Base-by-base conservation (phyloP, 2,888 invertebrate species). In the Omphaloscelis lunosa region DNA sequence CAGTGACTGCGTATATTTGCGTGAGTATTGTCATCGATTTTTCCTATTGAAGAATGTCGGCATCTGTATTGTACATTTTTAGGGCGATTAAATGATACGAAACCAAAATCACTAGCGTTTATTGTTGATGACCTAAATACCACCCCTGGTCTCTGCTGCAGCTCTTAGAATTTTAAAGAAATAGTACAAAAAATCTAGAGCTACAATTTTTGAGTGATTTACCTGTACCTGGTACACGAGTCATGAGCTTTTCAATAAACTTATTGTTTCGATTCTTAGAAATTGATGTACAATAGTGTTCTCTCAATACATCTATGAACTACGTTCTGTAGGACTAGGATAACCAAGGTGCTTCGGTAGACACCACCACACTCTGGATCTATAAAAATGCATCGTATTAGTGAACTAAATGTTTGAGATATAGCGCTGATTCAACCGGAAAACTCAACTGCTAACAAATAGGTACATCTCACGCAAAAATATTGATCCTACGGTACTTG, bases 41-140 rank as follows among this genome's bases (percentile, higher is more conserved):
- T 91, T 93, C 81, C 93, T 91, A 93, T 94, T 93, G 89, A 93
- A 93, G 93, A 94, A 95, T 96, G 96, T 96, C 95, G 92, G 95
- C 95, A 94, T 93, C 93, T 95, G 94, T 95, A 95, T 94, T 96
- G 95, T 96, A 96, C 94, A 95, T 95, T 96, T 95, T 95, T 96
- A 96, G 96, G 96, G 95, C 94, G 93, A 96, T 94, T 96, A 96
- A 96, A 96, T 95, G 93, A 96, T 96, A 95, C 94, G 93, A 94
- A 94, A 92, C 90, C 91, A 92, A 89, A 87, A 75, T 82, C 67
- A 85, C 75, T 83, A 84, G 90, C 88, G 86, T 94, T 94, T 94
- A 73, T 89, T 89, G 80, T 86, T 80, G 71, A 75, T 76, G 72
- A 81, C 62, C 76, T 86, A 53, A 27, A 61, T 59, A 69, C 15